Percentiles rank a stretch among this genome's conserved stretches.
These are phyloP conservation scores for Siniperca knerii DNA, from an alignment of 2,113 vertebrate species.

Conservation along the genomic window DNA sequence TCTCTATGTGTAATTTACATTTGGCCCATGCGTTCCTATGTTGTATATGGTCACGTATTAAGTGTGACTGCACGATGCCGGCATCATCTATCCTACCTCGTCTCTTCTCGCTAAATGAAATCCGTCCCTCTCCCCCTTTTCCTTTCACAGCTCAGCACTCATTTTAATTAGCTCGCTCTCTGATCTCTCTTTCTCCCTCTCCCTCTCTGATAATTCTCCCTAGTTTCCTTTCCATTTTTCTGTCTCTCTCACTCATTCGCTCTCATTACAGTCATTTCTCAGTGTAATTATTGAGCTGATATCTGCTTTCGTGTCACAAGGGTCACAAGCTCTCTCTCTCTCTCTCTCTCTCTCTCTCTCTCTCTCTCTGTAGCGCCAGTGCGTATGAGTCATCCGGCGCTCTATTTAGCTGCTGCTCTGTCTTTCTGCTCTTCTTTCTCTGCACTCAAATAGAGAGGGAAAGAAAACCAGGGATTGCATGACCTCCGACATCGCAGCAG, in stretches of 20 bases:
- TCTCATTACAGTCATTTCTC: slow-evolving; percentile 73
- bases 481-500: slow-evolving; percentile 36
- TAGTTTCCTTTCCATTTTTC: slow-evolving; percentile 55
- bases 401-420: slow-evolving; percentile 34
- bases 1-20: not conserved
- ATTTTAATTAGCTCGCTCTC: slow-evolving; percentile 76
- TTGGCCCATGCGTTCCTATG: not conserved
- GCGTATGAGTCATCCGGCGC: slow-evolving; percentile 45
- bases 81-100: slow-evolving; percentile 29
- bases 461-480: slow-evolving; percentile 26
- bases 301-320: slow-evolving; percentile 67
- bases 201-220: slow-evolving; percentile 59
- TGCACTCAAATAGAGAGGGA: slow-evolving; percentile 16
- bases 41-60: not conserved
- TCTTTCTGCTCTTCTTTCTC: slow-evolving; percentile 35
- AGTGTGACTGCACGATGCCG: not conserved
- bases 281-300: slow-evolving; percentile 77
- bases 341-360: slow-evolving; percentile 2
- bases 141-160: slow-evolving; percentile 73
- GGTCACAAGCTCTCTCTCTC: slow-evolving; percentile 52
- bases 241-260: slow-evolving; percentile 56
- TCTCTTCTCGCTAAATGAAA: slow-evolving; percentile 57
- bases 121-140: slow-evolving; percentile 32
- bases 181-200: slow-evolving; percentile 60
- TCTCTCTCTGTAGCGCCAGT: slow-evolving; percentile 1